Base-by-base conservation (phyloP, 2,888 invertebrate species). In the Drosophila longiperda region DNA sequence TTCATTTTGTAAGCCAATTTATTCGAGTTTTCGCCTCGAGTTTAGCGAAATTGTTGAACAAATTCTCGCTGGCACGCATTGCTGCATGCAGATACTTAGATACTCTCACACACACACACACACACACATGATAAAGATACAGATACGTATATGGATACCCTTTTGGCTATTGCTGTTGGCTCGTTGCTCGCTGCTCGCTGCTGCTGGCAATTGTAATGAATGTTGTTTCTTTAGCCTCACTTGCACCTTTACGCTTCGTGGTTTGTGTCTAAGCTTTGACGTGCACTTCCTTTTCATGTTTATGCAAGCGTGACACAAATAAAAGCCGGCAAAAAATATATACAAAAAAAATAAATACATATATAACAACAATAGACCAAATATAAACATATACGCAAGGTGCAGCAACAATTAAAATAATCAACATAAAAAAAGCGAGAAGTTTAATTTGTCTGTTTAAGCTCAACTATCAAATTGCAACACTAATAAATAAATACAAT, bases 201-300 rank as follows among this genome's bases (percentile, higher is more conserved):
- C 45, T 69, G 79, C 80, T 80, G 83, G 86, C 83, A 79, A 87
- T 86, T 83, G 88, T 84, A 80, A 78, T 88, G 88, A 88, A 83
- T 88, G 86, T 80, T 85, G 89, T 80, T 87, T 78, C 80, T 87
- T 79, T 80, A 77, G 85, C 78, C 87, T 89, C 84, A 84, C 83
- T 90, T 89, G 90, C 91, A 89, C 87, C 89, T 91, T 91, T 90
- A 87, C 90, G 87, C 88, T 90, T 83, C 82, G 81, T 83, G 81
- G 85, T 82, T 90, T 84, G 87, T 89, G 89, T 90, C 90, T 90
- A 89, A 86, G 90, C 90, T 89, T 87, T 87, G 90, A 91, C 91
- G 87, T 85, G 88, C 77, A 90, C 91, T 91, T 91, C 91, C 91
- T 90, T 90, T 90, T 89, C 84, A 91, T 83, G 84, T 78, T 69